phyloP scores from a whole-genome alignment of 2,797 vertebrate genomes.

The Lagothrix lagotricha region DNA sequence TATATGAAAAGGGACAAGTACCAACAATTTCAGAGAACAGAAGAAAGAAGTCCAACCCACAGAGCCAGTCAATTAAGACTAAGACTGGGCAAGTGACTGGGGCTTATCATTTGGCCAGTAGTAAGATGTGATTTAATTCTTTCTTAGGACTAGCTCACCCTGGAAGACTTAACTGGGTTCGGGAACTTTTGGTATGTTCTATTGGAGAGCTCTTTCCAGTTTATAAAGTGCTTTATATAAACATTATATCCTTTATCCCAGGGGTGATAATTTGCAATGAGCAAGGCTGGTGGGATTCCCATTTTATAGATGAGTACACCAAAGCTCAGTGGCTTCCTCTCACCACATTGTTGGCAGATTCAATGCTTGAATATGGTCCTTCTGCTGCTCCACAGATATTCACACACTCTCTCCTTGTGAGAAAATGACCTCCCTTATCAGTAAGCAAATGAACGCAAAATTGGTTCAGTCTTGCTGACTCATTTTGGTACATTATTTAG shows the following conservation, averaged over 20 bases:
- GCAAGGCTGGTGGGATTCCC: background rate
- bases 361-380: background rate
- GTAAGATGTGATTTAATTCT: background rate
- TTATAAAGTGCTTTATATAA: background rate
- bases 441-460: background rate
- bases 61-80: background rate
- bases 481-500: slow-evolving; percentile 57
- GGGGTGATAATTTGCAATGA: background rate
- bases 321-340: background rate
- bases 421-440: slow-evolving; percentile 40
- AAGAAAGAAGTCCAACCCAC: background rate
- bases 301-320: background rate
- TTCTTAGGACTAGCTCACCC: background rate
- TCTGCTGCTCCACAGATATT: background rate
- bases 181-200: too few relatives aligned
- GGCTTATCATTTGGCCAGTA: background rate
- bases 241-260: background rate
- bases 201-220: background rate
- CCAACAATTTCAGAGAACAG: background rate
- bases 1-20: background rate
- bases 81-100: background rate
- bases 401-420: background rate
- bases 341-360: background rate
- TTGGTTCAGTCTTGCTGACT: background rate
- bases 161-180: background rate